Conservation (phyloP, 2,797 vertebrate genomes). For the Alosa sapidissima region DNA sequence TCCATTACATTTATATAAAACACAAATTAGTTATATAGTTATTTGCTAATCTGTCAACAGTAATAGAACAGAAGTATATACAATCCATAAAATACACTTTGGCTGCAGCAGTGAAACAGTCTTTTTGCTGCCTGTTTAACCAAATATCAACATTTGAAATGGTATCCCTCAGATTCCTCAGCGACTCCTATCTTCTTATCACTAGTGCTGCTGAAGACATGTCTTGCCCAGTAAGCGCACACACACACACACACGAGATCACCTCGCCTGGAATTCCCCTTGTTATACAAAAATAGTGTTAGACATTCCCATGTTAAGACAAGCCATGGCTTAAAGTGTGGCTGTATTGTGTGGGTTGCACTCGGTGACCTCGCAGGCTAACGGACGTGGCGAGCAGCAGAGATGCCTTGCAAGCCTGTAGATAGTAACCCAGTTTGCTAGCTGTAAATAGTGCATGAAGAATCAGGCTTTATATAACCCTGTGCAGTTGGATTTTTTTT, state of each 20-base stretch:
- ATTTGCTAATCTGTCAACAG: too few species aligned
- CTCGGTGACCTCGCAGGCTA: background rate
- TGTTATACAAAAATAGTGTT: background rate
- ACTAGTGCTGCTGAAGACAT: background rate
- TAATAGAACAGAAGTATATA: too few species aligned
- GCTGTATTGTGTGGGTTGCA: conserved; percentile 18
- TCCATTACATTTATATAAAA: too few species aligned
- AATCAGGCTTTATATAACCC: conserved; percentile 57
- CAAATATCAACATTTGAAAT: too few species aligned
- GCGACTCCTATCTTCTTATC: too few species aligned
- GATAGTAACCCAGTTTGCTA: conserved; percentile 62
- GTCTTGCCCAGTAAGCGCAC: background rate
- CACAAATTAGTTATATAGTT: too few species aligned
- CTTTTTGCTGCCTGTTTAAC: too few species aligned
- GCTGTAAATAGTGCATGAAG: conserved; percentile 69
- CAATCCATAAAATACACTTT: too few species aligned
- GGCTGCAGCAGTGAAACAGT: too few species aligned
- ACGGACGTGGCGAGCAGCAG: conserved; percentile 26
- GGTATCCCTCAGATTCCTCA: too few species aligned
- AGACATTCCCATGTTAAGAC: background rate
- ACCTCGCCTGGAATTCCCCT: background rate
- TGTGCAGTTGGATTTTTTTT: conserved; percentile 25
- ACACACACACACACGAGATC: background rate
- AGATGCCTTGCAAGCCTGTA: background rate
- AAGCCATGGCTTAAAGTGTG: background rate